These are phyloP conservation scores for Sitophilus oryzae DNA, from an alignment of 1,140 invertebrate genomes.

Conservation along the genomic window DNA sequence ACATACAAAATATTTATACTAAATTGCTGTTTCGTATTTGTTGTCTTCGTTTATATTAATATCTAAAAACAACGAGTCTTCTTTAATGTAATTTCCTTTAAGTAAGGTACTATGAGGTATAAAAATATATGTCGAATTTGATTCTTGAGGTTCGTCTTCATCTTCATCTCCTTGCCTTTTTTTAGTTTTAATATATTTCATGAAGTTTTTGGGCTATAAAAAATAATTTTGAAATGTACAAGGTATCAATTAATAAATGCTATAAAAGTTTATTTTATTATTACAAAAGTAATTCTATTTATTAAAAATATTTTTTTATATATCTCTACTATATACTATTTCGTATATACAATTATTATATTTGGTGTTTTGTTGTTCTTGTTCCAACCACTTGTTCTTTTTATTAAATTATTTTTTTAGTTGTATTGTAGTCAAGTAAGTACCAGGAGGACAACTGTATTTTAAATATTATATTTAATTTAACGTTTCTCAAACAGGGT, in stretches of 20 bases:
- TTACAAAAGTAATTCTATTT: not conserved
- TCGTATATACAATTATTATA: too few species aligned
- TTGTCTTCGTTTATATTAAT: constrained; percentile 40
- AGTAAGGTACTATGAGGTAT: constrained; percentile 62
- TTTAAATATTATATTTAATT: too few species aligned
- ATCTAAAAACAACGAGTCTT: constrained; percentile 61
- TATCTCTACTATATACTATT: too few species aligned
- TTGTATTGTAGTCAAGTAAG: too few species aligned
- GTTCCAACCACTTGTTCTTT: too few species aligned
- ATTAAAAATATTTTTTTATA: not conserved
- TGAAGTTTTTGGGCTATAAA: constrained; percentile 43
- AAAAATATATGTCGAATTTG: constrained; percentile 63
- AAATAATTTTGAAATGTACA: constrained; percentile 11
- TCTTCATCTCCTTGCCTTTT: constrained; percentile 45
- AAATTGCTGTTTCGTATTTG: constrained; percentile 16
- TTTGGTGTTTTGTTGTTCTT: too few species aligned
- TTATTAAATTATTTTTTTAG: too few species aligned
- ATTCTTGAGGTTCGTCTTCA: constrained; percentile 47
- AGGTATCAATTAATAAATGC: not conserved
- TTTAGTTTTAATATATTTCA: constrained; percentile 49
- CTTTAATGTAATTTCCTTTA: constrained; percentile 58
- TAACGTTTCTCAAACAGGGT: too few species aligned
- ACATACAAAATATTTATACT: too few species aligned
- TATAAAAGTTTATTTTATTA: not conserved
- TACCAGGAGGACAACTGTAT: too few species aligned